A percentile compares a stretch with the other conserved stretches of the same genome.
Conservation (phyloP, 1,140 invertebrate genomes). For the Pogonomyrmex californicus region DNA sequence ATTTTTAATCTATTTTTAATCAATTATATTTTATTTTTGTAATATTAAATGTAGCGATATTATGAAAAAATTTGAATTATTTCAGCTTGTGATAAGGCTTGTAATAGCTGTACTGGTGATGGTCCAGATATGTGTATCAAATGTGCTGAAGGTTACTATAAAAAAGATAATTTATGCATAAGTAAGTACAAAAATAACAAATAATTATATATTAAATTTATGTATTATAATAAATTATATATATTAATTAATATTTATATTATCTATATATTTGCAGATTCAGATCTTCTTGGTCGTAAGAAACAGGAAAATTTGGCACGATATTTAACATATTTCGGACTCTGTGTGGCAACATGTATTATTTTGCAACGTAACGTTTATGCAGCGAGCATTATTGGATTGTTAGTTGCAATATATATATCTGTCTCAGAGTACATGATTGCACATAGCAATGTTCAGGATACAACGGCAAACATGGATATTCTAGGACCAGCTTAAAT, state of each 20-base stretch:
- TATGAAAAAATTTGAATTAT: too few species aligned
- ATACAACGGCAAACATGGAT: constrained; percentile 80
- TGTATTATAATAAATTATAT: constrained; percentile 30
- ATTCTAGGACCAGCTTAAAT: constrained; percentile 71
- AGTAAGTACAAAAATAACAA: constrained; percentile 88
- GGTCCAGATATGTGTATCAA: constrained; percentile 96
- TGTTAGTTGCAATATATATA: constrained; percentile 92
- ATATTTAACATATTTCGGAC: constrained; percentile 93
- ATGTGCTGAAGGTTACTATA: constrained; percentile 92
- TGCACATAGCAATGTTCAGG: constrained; percentile 80
- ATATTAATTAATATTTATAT: constrained; percentile 17
- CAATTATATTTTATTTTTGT: not conserved
- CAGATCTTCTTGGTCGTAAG: constrained; percentile 83
- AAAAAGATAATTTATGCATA: constrained; percentile 91
- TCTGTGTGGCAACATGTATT: constrained; percentile 93
- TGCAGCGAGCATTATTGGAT: constrained; percentile 91
- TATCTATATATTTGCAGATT: constrained; percentile 85
- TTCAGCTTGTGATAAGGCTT: constrained; percentile 93
- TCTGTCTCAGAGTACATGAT: constrained; percentile 92
- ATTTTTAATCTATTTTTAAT: not conserved
- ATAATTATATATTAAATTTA: not conserved
- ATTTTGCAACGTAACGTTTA: constrained; percentile 93
- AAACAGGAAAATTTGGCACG: constrained; percentile 89
- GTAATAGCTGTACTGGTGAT: constrained; percentile 94
- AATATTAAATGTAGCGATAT: too few species aligned